Base-by-base conservation (phyloP, 2,113 vertebrate species). In the Gallinago paraguaiae region DNA sequence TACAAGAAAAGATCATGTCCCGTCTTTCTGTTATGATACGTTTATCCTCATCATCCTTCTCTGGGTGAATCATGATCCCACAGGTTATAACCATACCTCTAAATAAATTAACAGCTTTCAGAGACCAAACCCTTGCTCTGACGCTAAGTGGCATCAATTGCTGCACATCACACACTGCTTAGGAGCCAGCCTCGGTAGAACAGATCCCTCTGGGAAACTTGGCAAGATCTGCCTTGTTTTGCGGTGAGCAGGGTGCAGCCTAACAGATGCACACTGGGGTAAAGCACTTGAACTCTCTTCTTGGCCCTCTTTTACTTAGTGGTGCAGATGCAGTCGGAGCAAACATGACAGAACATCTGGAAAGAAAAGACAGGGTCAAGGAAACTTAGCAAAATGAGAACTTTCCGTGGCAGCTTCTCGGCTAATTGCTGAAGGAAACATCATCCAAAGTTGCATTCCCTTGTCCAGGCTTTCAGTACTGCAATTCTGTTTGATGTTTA, bases 321-420 rank as follows among this genome's bases (percentile, higher is more conserved):
- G 63, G 69, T 27, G 48, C 65, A 90, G 78, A 94, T 82, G 82
- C 50, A 60, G 20, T 90, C 39, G 17, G 57, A 93, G 43, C 77
- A 94, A 86, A 93, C 54, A 67, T 12, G 31, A 83, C 41, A 77
- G 67, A 93, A 88, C 80, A 96, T 92, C 86, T 95, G 82, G 85
- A 86, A 82, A 74, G 59, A 93, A 88, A 86, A 77, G 67, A 88
- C 59, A 51, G 60, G 86, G 60, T 93, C 88, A 96, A 92, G 68
- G 68, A 93, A 92, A 69, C 54, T 59, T 83, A 72, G 50, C 50
- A 85, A 86, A 75, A 86, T 82, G 86, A 88, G 37, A 92, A 88
- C 15, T 90, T 94, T 92, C 79, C 64, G 43, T 27, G 43, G 76
- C 50, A 78, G 28, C 81, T 93, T 92, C 91, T 83, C 76, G 78